Percentiles rank a stretch among this genome's conserved stretches.
Conservation (phyloP, 92 coral and sea anemone species). For the Desmophyllum pertusum region DNA sequence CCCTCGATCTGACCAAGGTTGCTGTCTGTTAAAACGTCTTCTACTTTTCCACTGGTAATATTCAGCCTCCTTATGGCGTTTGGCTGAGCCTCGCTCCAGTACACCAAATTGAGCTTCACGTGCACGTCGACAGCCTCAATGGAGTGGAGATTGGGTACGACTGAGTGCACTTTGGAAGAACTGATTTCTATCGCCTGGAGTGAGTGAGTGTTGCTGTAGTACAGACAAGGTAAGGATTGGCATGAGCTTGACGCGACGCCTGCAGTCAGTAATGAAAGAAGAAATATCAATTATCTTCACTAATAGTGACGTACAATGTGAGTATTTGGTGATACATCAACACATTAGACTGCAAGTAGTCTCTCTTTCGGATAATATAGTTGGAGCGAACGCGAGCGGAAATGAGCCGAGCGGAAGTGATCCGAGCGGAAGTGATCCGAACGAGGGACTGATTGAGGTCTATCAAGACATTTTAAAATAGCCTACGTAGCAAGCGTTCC, state of each 20-base stretch:
- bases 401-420: too few species aligned
- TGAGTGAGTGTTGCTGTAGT: slow-evolving; percentile 27
- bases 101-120: slow-evolving; percentile 49
- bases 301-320: too few species aligned
- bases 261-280: neutral
- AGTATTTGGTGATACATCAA: too few species aligned
- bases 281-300: too few species aligned
- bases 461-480: too few species aligned
- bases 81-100: slow-evolving; percentile 53
- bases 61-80: slow-evolving; percentile 46
- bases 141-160: slow-evolving; percentile 23
- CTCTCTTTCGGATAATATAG: too few species aligned
- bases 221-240: slow-evolving; percentile 53
- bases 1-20: slow-evolving; percentile 62
- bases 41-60: slow-evolving; percentile 45
- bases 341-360: too few species aligned
- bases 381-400: too few species aligned
- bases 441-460: too few species aligned
- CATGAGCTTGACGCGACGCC: slow-evolving; percentile 33
- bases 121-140: slow-evolving; percentile 60
- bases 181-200: slow-evolving; percentile 30
- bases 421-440: too few species aligned
- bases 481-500: too few species aligned
- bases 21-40: slow-evolving; percentile 23
- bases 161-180: slow-evolving; percentile 25